phyloP scores from a whole-genome alignment of 2,888 invertebrate species.

The Antitype chi region DNA sequence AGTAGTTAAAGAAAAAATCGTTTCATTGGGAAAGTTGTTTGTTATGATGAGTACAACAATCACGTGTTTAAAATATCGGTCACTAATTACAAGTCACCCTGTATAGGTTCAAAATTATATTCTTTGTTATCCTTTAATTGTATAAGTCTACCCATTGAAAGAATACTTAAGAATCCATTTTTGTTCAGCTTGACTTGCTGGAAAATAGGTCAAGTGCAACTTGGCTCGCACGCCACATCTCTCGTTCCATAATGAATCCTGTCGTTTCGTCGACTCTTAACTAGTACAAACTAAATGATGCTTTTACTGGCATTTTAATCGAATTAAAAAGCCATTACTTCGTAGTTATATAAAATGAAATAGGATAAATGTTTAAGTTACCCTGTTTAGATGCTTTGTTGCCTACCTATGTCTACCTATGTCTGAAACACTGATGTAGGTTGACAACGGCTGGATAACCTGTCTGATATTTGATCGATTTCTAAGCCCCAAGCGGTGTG shows the following conservation, averaged over 20 bases:
- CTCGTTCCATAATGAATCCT: slow-evolving; percentile 37
- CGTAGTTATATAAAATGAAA: neutral
- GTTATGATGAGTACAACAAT: too few species aligned
- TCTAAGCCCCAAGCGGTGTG: neutral
- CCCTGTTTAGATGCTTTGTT: neutral
- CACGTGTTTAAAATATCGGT: too few species aligned
- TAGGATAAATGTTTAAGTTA: neutral
- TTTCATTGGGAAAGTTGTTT: too few species aligned
- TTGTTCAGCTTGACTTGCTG: slow-evolving; percentile 2
- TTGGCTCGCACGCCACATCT: slow-evolving; percentile 2
- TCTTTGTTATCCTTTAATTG: neutral
- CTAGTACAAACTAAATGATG: slow-evolving; percentile 1
- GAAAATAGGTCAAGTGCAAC: slow-evolving; percentile 24
- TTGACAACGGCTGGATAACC: neutral
- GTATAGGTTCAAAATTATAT: neutral
- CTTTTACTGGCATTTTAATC: neutral
- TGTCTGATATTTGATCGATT: slow-evolving; percentile 27
- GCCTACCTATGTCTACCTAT: neutral
- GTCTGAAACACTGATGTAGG: neutral
- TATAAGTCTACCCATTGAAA: neutral
- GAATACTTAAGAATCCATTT: slow-evolving; percentile 5
- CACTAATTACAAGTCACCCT: too few species aligned
- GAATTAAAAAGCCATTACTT: slow-evolving; percentile 13
- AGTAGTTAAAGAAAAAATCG: too few species aligned
- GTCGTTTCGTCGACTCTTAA: slow-evolving; percentile 27